Evolutionary conservation across 1,140 invertebrate genomes (phyloP), one percentile per base, ranked within the genome.

Genomic region (Pogonus chalceus): DNA sequence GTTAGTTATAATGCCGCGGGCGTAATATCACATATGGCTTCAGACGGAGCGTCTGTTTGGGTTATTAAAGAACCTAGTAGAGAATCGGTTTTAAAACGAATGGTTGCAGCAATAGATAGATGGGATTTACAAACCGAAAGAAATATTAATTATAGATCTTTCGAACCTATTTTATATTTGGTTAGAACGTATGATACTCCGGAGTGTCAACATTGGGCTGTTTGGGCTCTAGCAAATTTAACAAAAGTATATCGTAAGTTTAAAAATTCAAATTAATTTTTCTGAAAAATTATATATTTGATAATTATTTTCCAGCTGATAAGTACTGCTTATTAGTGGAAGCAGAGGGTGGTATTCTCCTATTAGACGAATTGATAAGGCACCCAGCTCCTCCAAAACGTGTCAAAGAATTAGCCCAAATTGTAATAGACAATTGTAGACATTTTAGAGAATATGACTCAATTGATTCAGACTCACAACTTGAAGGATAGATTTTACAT

Each of bases 211-310:
- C 83, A 92, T 65, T 97, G 94, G 94, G 92, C 93, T 1, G 85
- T 90, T n/a, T 98, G 95, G 95, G 96, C 94, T 3, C 75, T 98
- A 35, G 92, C 93, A 23, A 98, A 98, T 76, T 78, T 98, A 18
- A 98, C 93, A 12, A 83, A 81, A 61, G 90, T 96, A 39, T 92
- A 92, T 70, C 85, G 88, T 92, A 74, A 85, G 87, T 86, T 65
- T 60, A 52, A 4, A 7, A 31, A 7, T 31, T 7, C 4, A 31
- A 31, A 51, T 18, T 23, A 12, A 35, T 49, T 14, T 51, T 23
- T 24, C 10, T 18, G 21, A 9, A 16, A 31, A 56, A 12, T 47
- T 20, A 10, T 20, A 9, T 20, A 47, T 18, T 16, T 14, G 10
- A 21, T 20, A 47, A 47, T 9, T 47, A 20, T 21, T 20, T 20